Percentiles rank a stretch among this genome's conserved stretches.
Evolutionary conservation across 1,140 invertebrate species (phyloP).

Genomic region (Magallana angulata): DNA sequence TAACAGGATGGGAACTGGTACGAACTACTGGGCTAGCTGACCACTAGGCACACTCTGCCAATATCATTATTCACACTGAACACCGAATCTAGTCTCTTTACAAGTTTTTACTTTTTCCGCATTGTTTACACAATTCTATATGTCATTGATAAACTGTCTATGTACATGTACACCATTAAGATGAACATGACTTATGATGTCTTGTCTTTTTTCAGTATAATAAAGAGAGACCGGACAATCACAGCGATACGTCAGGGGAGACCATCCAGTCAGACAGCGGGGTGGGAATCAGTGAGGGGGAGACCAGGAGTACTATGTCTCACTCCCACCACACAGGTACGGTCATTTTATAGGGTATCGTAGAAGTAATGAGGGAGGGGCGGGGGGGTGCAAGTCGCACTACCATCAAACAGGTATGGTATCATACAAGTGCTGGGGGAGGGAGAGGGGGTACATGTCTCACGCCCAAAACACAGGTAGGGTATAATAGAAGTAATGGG

Average conservation of each 20-base stretch:
- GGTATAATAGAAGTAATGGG: background rate
- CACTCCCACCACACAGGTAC: slow-evolving; percentile 65
- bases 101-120: too few relatives aligned
- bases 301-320: slow-evolving; percentile 58
- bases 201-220: slow-evolving; percentile 8
- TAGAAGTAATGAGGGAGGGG: background rate
- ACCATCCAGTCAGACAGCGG: slow-evolving; percentile 62
- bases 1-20: background rate
- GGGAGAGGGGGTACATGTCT: background rate
- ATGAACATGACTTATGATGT: background rate
- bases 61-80: too few relatives aligned
- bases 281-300: slow-evolving; percentile 60
- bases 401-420: background rate
- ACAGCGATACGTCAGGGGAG: slow-evolving; percentile 66
- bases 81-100: too few relatives aligned
- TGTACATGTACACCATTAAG: too few relatives aligned
- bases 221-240: slow-evolving; percentile 56
- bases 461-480: background rate
- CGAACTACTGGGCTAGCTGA: too few relatives aligned
- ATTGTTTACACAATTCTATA: too few relatives aligned
- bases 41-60: too few relatives aligned
- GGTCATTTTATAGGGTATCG: background rate
- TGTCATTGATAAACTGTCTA: too few relatives aligned
- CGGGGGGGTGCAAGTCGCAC: background rate
- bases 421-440: background rate